phyloP scores from a whole-genome alignment of 2,797 vertebrate species.

The Orestias chungarensis region DNA sequence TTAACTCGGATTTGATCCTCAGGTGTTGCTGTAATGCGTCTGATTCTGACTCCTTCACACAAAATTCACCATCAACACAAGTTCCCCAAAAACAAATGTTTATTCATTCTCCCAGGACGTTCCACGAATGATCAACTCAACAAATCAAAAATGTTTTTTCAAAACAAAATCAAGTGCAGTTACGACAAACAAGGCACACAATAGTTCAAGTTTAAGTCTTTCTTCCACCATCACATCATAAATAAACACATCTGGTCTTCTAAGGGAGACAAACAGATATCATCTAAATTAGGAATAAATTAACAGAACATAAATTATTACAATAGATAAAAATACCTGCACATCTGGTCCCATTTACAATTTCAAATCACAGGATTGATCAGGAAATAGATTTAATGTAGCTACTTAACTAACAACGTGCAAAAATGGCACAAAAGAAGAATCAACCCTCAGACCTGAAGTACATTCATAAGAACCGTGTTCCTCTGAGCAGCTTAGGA shows the following conservation, averaged over 20 bases:
- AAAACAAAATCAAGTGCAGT: background rate
- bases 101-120: background rate
- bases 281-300: background rate
- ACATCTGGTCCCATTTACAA: background rate
- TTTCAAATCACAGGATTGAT: background rate
- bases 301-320: conserved; percentile 1
- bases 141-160: background rate
- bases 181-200: conserved; percentile 1
- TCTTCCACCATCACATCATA: background rate
- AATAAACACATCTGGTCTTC: background rate
- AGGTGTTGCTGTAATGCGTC: background rate
- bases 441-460: background rate
- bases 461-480: background rate
- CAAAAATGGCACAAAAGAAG: background rate
- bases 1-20: too few relatives aligned
- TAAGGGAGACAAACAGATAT: background rate
- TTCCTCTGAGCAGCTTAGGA: conserved; percentile 1
- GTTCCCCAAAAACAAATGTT: background rate
- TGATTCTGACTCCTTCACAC: background rate
- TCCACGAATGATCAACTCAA: background rate
- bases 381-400: background rate
- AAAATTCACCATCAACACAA: background rate
- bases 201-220: background rate
- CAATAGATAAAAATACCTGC: background rate
- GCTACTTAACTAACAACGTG: background rate